A percentile compares a stretch with the other conserved stretches of the same genome.
Conservation (phyloP, 2,797 vertebrate genomes). For the Mus spretus region DNA sequence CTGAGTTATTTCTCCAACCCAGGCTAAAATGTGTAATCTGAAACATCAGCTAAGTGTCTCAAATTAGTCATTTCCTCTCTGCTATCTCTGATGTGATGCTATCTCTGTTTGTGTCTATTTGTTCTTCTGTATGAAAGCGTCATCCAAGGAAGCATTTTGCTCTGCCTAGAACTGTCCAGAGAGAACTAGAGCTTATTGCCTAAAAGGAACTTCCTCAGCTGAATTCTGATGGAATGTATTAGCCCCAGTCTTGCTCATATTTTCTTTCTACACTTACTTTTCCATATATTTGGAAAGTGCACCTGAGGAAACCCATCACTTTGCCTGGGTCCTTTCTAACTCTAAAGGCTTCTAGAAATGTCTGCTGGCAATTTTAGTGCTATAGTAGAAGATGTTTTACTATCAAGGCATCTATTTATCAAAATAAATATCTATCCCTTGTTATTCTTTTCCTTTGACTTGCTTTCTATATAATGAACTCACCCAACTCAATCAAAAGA, state of each 20-base stretch:
- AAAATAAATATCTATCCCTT: background rate
- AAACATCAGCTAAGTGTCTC: background rate
- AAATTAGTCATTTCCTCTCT: background rate
- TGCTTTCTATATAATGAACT: background rate
- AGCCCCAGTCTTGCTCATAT: background rate
- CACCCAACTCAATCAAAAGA: background rate
- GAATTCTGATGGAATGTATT: background rate
- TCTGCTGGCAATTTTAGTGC: background rate
- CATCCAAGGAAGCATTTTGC: background rate
- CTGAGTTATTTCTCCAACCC: background rate
- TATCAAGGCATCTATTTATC: background rate
- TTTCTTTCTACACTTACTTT: background rate
- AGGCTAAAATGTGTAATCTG: background rate
- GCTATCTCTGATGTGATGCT: background rate
- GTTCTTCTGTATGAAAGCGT: background rate
- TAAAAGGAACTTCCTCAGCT: background rate
- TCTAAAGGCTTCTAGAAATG: background rate
- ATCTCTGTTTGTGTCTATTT: background rate
- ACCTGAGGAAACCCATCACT: background rate
- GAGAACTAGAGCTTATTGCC: background rate
- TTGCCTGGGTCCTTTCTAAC: background rate
- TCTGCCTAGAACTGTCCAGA: background rate
- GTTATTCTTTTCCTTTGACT: background rate
- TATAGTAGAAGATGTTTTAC: background rate
- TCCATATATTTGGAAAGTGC: background rate